Evolutionary conservation across 1,140 invertebrate genomes (phyloP).

Genomic region (Phocides pigmalion): DNA sequence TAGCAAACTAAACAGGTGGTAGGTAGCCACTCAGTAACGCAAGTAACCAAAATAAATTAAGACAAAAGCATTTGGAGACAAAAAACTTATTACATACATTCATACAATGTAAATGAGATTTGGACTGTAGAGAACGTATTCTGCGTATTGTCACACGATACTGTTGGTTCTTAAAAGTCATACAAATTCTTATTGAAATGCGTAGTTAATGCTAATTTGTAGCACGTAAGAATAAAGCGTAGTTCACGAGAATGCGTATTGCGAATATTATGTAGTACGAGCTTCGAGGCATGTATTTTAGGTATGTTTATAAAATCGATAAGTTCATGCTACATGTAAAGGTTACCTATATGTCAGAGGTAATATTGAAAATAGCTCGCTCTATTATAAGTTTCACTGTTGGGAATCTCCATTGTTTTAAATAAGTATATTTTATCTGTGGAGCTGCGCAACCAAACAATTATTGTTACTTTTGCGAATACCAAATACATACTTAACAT

Average conservation of each 20-base stretch:
- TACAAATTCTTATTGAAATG: slow-evolving; percentile 7
- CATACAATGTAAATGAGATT: background rate
- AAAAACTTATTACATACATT: background rate
- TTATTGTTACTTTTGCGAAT: too few species aligned
- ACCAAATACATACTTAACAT: too few species aligned
- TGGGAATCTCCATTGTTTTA: too few species aligned
- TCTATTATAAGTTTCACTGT: too few species aligned
- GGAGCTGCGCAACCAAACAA: too few species aligned
- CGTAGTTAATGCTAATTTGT: slow-evolving; percentile 4
- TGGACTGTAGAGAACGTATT: background rate
- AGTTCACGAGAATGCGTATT: background rate
- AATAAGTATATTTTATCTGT: too few species aligned
- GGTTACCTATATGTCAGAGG: too few species aligned
- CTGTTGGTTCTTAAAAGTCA: slow-evolving; percentile 6
- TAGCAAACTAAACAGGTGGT: too few species aligned
- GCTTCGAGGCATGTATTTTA: background rate
- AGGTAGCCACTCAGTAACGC: too few species aligned
- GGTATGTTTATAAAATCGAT: background rate
- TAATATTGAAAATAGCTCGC: too few species aligned
- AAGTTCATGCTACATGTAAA: background rate
- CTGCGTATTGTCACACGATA: background rate
- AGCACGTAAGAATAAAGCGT: background rate
- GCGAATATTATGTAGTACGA: background rate
- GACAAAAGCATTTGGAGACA: too few species aligned
- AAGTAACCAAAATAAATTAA: too few species aligned